A percentile compares a stretch with the other conserved stretches of the same genome.
Conservation (phyloP, 2,888 invertebrate species). For the Pinctada fucata region DNA sequence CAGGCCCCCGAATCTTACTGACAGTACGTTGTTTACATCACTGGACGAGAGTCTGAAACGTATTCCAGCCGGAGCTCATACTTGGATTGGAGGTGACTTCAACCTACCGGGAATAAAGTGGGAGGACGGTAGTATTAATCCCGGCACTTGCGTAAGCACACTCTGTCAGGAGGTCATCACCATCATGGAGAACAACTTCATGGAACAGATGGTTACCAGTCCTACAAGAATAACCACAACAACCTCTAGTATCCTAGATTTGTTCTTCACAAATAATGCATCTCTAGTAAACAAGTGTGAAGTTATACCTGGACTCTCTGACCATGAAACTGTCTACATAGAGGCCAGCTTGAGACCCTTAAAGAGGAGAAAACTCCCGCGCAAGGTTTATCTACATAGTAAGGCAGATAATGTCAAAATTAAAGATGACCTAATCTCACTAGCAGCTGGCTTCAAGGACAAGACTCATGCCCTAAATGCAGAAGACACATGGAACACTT, state of each 20-base stretch:
- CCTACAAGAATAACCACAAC: conserved; percentile 28
- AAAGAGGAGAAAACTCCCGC: conserved; percentile 13
- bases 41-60: conserved; percentile 12
- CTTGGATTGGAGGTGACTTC: conserved; percentile 38
- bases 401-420: conserved; percentile 31
- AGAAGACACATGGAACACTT: conserved; percentile 24
- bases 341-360: conserved; percentile 14
- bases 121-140: conserved; percentile 15
- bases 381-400: conserved; percentile 29
- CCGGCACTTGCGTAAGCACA: background rate
- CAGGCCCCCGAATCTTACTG: conserved; percentile 34
- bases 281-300: conserved; percentile 19
- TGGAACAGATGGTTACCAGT: conserved; percentile 18
- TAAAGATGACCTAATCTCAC: background rate
- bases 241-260: conserved; percentile 12
- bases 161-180: background rate
- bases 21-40: conserved; percentile 17
- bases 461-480: background rate
- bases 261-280: conserved; percentile 30
- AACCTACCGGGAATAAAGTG: conserved; percentile 34
- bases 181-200: conserved; percentile 5
- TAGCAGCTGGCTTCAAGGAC: background rate
- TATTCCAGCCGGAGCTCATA: conserved; percentile 29
- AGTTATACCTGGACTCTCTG: conserved; percentile 37
- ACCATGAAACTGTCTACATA: conserved; percentile 34